Evolutionary conservation across 2,888 invertebrate genomes (phyloP).

Genomic region (Drosophila greeni): DNA sequence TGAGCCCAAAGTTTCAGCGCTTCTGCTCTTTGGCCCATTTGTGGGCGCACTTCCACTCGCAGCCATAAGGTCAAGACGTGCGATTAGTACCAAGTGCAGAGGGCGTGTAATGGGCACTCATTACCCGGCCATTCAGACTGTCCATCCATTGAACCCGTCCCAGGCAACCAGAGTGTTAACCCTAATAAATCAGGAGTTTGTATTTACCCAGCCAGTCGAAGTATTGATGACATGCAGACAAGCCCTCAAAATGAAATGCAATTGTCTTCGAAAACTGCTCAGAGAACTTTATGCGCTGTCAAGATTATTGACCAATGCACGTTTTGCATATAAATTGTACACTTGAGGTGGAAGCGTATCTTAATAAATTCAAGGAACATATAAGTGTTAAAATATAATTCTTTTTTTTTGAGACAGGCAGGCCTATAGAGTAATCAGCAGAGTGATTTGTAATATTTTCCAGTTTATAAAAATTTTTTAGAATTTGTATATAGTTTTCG

Average conservation of each 20-base stretch:
- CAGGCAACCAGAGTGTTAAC: constrained; percentile 17
- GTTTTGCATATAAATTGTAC: constrained; percentile 31
- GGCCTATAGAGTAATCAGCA: not conserved
- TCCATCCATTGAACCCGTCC: constrained; percentile 8
- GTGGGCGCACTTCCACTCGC: constrained; percentile 17
- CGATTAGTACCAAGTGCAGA: constrained; percentile 16
- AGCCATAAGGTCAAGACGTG: constrained; percentile 23
- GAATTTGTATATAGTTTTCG: not conserved
- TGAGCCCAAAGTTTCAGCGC: constrained; percentile 3
- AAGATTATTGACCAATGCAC: constrained; percentile 14
- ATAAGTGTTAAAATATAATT: not conserved
- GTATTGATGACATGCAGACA: constrained; percentile 21
- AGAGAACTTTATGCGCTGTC: constrained; percentile 23
- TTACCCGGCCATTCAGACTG: constrained; percentile 6
- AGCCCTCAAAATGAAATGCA: constrained; percentile 23
- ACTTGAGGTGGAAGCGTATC: constrained; percentile 4
- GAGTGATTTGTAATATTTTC: too few species aligned
- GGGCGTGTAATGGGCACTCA: constrained; percentile 20
- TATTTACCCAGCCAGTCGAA: constrained; percentile 1
- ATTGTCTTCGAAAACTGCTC: constrained; percentile 26
- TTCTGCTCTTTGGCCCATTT: constrained; percentile 8
- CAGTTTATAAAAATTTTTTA: not conserved
- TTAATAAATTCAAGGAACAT: not conserved
- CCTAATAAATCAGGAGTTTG: constrained; percentile 30
- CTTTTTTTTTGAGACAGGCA: not conserved